phyloP scores from a whole-genome alignment of 2,888 invertebrate genomes.

The Chymomyza amoena region DNA sequence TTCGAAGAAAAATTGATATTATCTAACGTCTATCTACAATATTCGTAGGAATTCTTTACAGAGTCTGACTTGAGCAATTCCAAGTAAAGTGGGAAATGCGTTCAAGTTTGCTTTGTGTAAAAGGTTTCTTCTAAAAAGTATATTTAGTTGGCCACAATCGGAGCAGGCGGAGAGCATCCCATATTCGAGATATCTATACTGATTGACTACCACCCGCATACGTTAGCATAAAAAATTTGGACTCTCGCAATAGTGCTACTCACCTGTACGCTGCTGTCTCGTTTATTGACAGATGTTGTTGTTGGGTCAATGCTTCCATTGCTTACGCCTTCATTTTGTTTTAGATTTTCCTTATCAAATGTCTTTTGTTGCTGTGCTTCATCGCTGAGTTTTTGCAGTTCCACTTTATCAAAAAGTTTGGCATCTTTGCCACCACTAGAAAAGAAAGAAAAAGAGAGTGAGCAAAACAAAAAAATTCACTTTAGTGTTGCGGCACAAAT shows the following conservation, averaged over 20 bases:
- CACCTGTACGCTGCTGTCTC: conserved; percentile 21
- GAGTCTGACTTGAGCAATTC: too few species aligned
- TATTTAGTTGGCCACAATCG: too few species aligned
- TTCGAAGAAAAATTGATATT: too few species aligned
- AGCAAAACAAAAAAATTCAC: neutral
- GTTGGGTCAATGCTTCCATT: conserved; percentile 5
- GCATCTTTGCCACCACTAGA: conserved; percentile 66
- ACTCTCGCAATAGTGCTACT: conserved; percentile 12
- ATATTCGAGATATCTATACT: neutral
- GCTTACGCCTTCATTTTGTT: neutral
- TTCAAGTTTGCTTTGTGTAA: too few species aligned
- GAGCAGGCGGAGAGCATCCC: neutral
- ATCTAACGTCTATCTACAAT: too few species aligned
- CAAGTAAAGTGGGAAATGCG: too few species aligned
- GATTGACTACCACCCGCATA: neutral
- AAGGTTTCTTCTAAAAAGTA: too few species aligned
- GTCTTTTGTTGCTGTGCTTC: conserved; percentile 16
- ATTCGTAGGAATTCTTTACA: too few species aligned
- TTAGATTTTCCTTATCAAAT: neutral
- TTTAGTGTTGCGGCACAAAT: neutral
- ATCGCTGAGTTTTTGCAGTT: conserved; percentile 57
- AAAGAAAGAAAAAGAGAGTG: conserved; percentile 2
- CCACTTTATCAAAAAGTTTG: conserved; percentile 57
- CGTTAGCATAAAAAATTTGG: neutral
- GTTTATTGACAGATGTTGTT: conserved; percentile 22